phyloP scores from a whole-genome alignment of 2,888 invertebrate species.

The Nasonovia ribisnigri region DNA sequence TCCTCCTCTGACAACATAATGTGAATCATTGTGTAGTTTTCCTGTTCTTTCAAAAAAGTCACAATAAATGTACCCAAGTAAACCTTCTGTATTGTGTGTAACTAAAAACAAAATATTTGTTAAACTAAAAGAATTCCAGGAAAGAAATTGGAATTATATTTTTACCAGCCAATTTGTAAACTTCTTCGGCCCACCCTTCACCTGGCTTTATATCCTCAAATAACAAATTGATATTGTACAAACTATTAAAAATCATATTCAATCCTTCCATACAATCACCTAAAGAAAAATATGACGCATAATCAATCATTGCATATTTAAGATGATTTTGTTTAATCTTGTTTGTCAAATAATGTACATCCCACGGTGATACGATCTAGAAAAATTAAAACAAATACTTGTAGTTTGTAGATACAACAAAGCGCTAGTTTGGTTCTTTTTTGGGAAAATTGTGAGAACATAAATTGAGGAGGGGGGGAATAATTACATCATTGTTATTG shows the following conservation, averaged over 20 bases:
- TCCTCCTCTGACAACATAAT: constrained; percentile 98
- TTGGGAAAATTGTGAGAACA: no score
- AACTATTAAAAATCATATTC: constrained; percentile 84
- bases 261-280: constrained; percentile 98
- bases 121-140: neutral
- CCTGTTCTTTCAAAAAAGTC: constrained; percentile 92
- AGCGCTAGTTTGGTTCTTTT: neutral
- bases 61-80: constrained; percentile 95
- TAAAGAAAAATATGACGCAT: constrained; percentile 88
- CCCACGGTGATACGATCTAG: constrained; percentile 77
- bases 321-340: constrained; percentile 81
- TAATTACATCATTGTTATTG: constrained; percentile 72
- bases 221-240: constrained; percentile 86
- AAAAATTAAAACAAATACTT: constrained; percentile 52
- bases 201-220: constrained; percentile 80
- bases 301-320: constrained; percentile 80
- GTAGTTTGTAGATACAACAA: constrained; percentile 38
- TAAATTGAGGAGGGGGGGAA: neutral
- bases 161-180: constrained; percentile 86
- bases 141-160: neutral
- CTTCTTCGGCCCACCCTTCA: constrained; percentile 89
- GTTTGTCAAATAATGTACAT: constrained; percentile 86
- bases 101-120: constrained; percentile 72
- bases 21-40: constrained; percentile 98
- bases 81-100: constrained; percentile 82